Evolutionary conservation across 2,797 vertebrate species (phyloP).

Genomic region (Ciconia nigra): DNA sequence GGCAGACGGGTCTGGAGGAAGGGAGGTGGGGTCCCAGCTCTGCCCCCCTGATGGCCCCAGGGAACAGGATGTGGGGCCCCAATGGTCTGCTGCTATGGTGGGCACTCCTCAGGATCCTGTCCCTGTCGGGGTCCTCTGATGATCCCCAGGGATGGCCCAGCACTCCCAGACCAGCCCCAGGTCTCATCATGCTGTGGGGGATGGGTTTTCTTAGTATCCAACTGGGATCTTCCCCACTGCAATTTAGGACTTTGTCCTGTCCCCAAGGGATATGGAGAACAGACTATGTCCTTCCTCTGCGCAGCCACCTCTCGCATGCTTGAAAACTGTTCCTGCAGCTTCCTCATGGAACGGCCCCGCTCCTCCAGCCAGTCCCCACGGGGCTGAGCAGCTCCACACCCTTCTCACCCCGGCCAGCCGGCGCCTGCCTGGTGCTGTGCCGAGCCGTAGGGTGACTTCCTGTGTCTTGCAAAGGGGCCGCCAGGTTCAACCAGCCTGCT

Average conservation of each 20-base stretch:
- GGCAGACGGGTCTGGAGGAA: neutral
- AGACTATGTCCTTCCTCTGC: neutral
- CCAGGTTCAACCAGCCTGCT: neutral
- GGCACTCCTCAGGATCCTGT: neutral
- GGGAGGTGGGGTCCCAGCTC: neutral
- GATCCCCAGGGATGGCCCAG: neutral
- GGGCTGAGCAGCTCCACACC: neutral
- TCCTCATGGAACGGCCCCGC: neutral
- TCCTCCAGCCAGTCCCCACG: neutral
- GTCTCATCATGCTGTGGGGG: neutral
- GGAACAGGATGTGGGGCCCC: neutral
- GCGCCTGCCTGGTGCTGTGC: neutral
- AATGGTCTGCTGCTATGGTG: neutral
- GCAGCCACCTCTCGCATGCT: neutral
- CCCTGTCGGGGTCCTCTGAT: neutral
- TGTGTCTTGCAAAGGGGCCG: rapidly evolving
- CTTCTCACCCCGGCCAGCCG: neutral
- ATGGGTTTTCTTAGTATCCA: neutral
- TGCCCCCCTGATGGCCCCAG: neutral
- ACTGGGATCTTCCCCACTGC: neutral
- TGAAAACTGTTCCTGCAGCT: neutral
- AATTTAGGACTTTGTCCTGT: neutral
- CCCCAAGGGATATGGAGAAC: neutral
- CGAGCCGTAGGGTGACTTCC: rapidly evolving
- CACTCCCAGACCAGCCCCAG: neutral